Evolutionary conservation across 2,797 vertebrate species (phyloP), one percentile per base, ranked within the genome.

Genomic region (Myotis daubentonii): DNA sequence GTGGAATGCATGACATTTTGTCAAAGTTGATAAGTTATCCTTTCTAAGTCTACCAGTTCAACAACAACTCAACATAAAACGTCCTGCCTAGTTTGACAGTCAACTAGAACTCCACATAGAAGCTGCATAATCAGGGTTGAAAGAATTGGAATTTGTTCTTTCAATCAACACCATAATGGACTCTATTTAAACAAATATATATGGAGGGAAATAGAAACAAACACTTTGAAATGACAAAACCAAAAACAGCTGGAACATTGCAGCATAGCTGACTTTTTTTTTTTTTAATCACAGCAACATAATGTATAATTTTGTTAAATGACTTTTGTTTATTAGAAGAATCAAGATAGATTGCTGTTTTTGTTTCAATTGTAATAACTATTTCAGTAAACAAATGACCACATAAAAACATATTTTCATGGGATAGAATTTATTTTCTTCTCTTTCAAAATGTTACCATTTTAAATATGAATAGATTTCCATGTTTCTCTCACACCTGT

Each of bases 191-290:
- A 89, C 83, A 94, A 44, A 51, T 83, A 74, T 49, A 53, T 71
- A 44, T 65, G 20, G 0, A 80, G 82, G 94, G 16, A 96, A 94
- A 95, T 12, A n/a, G 33, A 49, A 85, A 93, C 41, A 87, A 78
- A 65, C 71, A 70, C 96, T 97, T 96, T 96, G 75, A 90, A 93
- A 90, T 85, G 62, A 53, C 44, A 17, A 23, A 66, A 38, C 49
- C 87, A 16, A 5, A 95, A 92, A 74, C 97, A 97, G 87, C 76
- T 97, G 97, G 91, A 95, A 97, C 91, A 89, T 97, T 98, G 97
- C 95, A 97, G 83, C 87, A 80, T 97, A 94, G 17, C 57, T 97
- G 94, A 80, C 93, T 44, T 75, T 0, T 25, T 23, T 22, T 22
- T n/a, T 19, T 66, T 88, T 80, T 13, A 2, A 20, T 80, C 44